Conservation (phyloP, 1,140 invertebrate genomes). For the Uloborus diversus region DNA sequence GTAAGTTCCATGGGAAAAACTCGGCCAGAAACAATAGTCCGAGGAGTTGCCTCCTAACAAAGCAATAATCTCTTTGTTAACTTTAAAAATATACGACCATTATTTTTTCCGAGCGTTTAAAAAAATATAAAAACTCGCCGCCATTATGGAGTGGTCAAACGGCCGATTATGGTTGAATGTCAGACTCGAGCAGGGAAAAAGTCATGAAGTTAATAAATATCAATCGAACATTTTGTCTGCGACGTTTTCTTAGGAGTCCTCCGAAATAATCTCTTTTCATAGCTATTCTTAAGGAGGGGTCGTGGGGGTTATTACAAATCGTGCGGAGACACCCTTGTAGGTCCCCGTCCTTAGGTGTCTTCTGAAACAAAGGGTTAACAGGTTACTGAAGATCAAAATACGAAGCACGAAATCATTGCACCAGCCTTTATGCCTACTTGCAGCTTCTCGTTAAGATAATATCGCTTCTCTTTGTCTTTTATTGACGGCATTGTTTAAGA, state of each 20-base stretch:
- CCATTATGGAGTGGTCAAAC: constrained; percentile 40
- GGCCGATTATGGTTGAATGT: constrained; percentile 16
- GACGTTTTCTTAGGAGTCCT: constrained; percentile 23
- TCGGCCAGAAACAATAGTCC: constrained; percentile 18
- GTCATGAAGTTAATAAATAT: constrained; percentile 29
- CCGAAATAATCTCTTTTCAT: constrained; percentile 14
- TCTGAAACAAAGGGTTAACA: constrained; percentile 22
- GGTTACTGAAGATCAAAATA: constrained; percentile 11
- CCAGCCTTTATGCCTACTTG: constrained; percentile 32
- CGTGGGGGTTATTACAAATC: not conserved
- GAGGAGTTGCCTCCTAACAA: constrained; percentile 26
- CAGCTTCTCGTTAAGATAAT: constrained; percentile 32
- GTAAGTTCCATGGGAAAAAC: constrained; percentile 31
- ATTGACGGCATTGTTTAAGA: constrained; percentile 22
- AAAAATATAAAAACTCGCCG: not conserved
- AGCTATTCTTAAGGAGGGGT: not conserved
- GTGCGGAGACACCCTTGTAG: constrained; percentile 6
- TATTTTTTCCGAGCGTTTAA: constrained; percentile 1
- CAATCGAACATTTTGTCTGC: constrained; percentile 13
- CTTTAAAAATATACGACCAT: constrained; percentile 32
- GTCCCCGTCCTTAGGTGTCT: not conserved
- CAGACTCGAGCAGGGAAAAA: not conserved
- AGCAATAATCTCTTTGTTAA: constrained; percentile 50
- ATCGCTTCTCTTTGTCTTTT: constrained; percentile 33
- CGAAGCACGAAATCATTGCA: constrained; percentile 3